Conservation (phyloP, 2,797 vertebrate genomes). For the Scyliorhinus canicula region DNA sequence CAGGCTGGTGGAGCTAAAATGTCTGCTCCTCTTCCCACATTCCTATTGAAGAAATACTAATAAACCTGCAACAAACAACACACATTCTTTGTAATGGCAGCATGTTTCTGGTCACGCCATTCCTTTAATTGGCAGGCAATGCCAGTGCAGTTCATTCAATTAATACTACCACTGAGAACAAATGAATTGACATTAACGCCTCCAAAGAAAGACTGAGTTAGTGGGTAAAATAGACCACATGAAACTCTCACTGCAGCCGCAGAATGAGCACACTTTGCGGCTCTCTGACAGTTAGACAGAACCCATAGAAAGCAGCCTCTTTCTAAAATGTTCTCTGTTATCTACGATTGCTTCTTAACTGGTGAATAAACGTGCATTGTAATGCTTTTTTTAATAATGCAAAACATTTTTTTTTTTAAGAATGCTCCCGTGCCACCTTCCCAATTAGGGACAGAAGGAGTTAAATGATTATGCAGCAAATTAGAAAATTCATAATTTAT, state of each 20-base stretch:
- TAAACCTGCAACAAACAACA: not conserved
- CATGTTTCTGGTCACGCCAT: not conserved
- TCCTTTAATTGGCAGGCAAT: not conserved
- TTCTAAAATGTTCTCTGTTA: not conserved
- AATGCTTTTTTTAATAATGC: not conserved
- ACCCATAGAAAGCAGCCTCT: conserved; percentile 1
- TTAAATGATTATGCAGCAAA: conserved; percentile 97
- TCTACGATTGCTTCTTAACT: not conserved
- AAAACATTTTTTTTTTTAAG: conserved; percentile 34
- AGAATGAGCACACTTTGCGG: not conserved
- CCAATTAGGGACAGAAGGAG: conserved; percentile 58
- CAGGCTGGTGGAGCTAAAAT: not conserved
- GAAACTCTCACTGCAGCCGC: not conserved
- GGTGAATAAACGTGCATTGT: not conserved
- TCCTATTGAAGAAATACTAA: not conserved
- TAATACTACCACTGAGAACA: not conserved
- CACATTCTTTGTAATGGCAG: not conserved
- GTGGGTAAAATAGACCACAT: not conserved
- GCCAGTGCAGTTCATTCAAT: not conserved
- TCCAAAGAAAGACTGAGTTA: not conserved
- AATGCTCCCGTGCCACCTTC: conserved; percentile 46
- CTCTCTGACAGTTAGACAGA: not conserved
- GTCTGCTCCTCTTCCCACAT: not conserved
- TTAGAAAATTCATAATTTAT: conserved; percentile 99
- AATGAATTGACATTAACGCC: not conserved